These are phyloP conservation scores for Geotrypetes seraphini DNA, from an alignment of 2,797 vertebrate genomes.

Conservation along the genomic window DNA sequence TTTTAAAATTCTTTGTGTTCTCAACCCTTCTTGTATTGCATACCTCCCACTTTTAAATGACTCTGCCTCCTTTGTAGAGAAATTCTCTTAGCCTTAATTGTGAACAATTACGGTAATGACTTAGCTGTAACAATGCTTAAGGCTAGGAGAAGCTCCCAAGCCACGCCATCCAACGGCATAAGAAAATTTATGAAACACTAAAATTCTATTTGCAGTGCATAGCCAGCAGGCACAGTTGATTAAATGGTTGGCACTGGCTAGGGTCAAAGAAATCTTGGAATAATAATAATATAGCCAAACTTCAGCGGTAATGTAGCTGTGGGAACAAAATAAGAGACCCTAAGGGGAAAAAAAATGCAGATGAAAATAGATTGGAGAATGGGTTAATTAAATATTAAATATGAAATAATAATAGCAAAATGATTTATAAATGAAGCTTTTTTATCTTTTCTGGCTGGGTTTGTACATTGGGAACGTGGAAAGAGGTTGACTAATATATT, in stretches of 20 bases:
- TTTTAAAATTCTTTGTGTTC: too few relatives aligned
- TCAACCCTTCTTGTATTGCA: too few relatives aligned
- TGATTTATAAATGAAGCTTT: conserved; percentile 8
- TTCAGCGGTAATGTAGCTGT: conserved; percentile 17
- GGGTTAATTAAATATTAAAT: conserved; percentile 19
- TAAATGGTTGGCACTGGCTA: conserved; percentile 5
- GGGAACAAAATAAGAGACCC: conserved; percentile 10
- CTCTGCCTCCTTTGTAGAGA: too few relatives aligned
- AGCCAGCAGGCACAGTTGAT: not conserved
- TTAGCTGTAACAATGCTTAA: too few relatives aligned
- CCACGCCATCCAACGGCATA: too few relatives aligned
- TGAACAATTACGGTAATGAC: too few relatives aligned
- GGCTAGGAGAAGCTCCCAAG: too few relatives aligned
- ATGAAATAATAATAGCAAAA: conserved; percentile 13
- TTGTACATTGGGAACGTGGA: not conserved
- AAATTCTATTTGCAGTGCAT: conserved; percentile 13
- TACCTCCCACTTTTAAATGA: too few relatives aligned
- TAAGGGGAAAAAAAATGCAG: conserved; percentile 20
- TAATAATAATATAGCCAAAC: conserved; percentile 17
- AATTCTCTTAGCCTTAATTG: too few relatives aligned
- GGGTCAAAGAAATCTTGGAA: conserved; percentile 15
- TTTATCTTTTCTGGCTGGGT: conserved; percentile 8
- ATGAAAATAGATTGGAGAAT: conserved; percentile 9
- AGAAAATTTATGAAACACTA: too few relatives aligned
- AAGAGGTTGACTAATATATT: conserved; percentile 23